These are phyloP conservation scores for Pan troglodytes DNA, from an alignment of 2,113 vertebrate genomes.

Conservation along the genomic window DNA sequence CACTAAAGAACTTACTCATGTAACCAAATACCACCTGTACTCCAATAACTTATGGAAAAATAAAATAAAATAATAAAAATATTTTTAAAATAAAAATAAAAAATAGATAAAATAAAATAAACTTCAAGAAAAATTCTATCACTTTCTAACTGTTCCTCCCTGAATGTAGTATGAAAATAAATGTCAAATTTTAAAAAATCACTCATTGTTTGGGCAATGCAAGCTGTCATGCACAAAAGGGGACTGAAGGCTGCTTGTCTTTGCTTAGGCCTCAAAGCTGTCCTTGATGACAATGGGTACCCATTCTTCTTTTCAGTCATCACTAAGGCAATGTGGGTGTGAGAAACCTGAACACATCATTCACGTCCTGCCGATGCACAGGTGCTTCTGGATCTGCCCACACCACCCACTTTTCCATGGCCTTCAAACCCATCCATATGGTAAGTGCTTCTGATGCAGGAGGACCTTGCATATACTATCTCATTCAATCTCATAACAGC, in stretches of 20 bases:
- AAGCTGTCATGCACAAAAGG: background rate
- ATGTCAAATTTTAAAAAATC: no score
- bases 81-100: no score
- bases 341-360: background rate
- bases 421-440: background rate
- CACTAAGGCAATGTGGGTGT: background rate
- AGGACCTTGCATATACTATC: fast-evolving
- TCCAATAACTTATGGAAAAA: no score
- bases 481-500: background rate
- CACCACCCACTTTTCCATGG: background rate
- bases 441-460: background rate
- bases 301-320: background rate
- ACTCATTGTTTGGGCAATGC: background rate
- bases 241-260: background rate
- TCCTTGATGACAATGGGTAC: background rate
- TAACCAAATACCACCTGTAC: no score
- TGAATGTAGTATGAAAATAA: no score
- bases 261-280: background rate
- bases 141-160: no score
- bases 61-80: no score
- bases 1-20: no score
- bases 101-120: no score
- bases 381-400: background rate
- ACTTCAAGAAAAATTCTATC: no score
- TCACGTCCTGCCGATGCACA: fast-evolving